A percentile compares a stretch with the other conserved stretches of the same genome.
These are phyloP conservation scores for Bembecia ichneumoniformis DNA, from an alignment of 2,888 invertebrate genomes.

Conservation along the genomic window DNA sequence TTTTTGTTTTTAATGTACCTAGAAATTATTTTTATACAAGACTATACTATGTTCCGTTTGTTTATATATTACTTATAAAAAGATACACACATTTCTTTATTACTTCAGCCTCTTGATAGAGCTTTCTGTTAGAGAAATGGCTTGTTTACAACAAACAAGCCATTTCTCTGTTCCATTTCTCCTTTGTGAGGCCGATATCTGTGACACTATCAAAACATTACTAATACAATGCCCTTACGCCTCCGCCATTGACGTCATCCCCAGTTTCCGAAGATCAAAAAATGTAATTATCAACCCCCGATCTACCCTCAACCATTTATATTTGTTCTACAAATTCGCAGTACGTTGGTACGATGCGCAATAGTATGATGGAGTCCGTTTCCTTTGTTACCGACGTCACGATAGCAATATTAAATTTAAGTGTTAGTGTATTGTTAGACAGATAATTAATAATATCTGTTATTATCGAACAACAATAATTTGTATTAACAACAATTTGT, in stretches of 20 bases:
- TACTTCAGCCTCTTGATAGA: too few species aligned
- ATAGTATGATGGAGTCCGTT: slow-evolving; percentile 25
- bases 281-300: slow-evolving; percentile 72
- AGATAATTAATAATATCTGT: too few species aligned
- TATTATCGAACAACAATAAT: background rate
- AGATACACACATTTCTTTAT: too few species aligned
- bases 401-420: background rate
- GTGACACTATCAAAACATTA: slow-evolving; percentile 59
- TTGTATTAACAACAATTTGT: too few species aligned
- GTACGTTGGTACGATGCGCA: slow-evolving; percentile 52
- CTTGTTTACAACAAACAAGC: too few species aligned
- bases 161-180: background rate
- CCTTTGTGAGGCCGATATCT: slow-evolving; percentile 29
- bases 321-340: slow-evolving; percentile 72
- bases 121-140: too few species aligned
- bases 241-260: slow-evolving; percentile 41
- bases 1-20: too few species aligned
- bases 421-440: too few species aligned
- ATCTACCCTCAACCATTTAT: slow-evolving; percentile 71
- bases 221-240: slow-evolving; percentile 32
- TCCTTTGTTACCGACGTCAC: slow-evolving; percentile 25
- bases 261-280: slow-evolving; percentile 64
- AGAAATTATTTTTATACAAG: too few species aligned
- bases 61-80: too few species aligned
- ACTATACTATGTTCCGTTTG: too few species aligned